Base-by-base conservation (phyloP, 2,113 vertebrate genomes). In the Gnathonemus longibarbis region DNA sequence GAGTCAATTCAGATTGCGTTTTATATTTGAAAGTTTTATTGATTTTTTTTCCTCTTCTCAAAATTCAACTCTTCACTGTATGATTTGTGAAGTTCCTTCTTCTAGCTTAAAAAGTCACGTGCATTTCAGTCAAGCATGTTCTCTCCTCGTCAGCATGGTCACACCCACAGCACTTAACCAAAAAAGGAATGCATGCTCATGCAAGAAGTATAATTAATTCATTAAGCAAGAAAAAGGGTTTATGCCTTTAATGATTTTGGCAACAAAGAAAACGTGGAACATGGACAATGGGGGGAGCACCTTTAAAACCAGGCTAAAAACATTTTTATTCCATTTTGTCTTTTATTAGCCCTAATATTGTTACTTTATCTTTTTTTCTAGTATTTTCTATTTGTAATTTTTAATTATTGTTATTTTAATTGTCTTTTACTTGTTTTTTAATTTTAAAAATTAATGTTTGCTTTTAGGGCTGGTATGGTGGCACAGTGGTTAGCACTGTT, bases 21-120 rank as follows among this genome's bases (percentile, higher is more conserved):
- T 95, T 93, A 95, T 95, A 94, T 95, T 95, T 95, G 94, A 96
- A 95, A 95, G 95, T 93, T 94, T 93, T 96, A 96, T 96, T 95
- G 95, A 96, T 96, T 95, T 95, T 94, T 89, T 92, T 89, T 92
- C 13, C 74, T 31, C 56, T 77, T 52, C 24, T 74, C 77, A 88
- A 52, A 46, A 53, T 90, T 50, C 21, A 45, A 83, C 89, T 77
- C 88, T 89, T 84, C 0, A 42, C 88, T 83, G 91, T 91, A 87
- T 91, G 86, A 90, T 77, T 90, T 90, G 89, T 92, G 89, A 88
- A 88, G 83, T 90, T 84, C 74, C 53, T 52, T 77, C 88, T 45
- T 86, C 56, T 66, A 87, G 4, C 13, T 42, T 42, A 6, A 80
- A 35, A 42, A 42, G 2, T 27, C n/a, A 66, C 3, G 3, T 27